Base-by-base conservation (phyloP, 2,797 vertebrate species). In the Denticeps clupeoides region DNA sequence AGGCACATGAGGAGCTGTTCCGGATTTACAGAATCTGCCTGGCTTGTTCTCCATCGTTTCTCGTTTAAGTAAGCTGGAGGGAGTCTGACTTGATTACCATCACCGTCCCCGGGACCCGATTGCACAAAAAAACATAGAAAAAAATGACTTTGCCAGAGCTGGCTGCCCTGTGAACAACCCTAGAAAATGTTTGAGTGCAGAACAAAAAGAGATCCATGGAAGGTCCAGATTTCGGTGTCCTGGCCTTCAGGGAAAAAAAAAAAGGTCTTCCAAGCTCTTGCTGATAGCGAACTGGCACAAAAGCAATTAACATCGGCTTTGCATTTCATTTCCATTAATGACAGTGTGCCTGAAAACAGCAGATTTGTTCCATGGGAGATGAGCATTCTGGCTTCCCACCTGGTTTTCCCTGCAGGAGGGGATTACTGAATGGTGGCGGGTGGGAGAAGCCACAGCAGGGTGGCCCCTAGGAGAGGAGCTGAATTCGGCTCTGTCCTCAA, bases 281-380 rank as follows among this genome's bases (percentile, higher is more conserved):
- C 56, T 75, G 64, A 70, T 67, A 67, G 55, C 55, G 45, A 71
- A 59, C 56, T 55, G 50, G 67, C 61, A 77, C 75, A 74, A 71
- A 72, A 64, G 69, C 64, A 80, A 84, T 82, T 79, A 82, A 68
- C 64, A 67, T 58, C 50, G 58, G 63, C 65, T 80, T 79, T 74
- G 68, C 70, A 68, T 77, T 75, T 70, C 66, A 75, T 69, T 79
- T 69, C 59, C 2, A 33, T 10, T 38, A 32, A 12, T 41, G 7
- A 29, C 18, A 38, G 16, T 35, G 71, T 68, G 65, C 66, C 58
- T 64, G 58, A 64, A 50, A 71, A 61, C 48, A 52, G 65, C 48
- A 57, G 60, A 74, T 78, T 72, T 73, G 70, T 69, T 79, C 65
- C 68, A 63, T 69, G 70, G 73, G 74, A 73, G 74, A 78, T 59